phyloP scores from a whole-genome alignment of 2,888 invertebrate species.

The Diarsia brunnea region DNA sequence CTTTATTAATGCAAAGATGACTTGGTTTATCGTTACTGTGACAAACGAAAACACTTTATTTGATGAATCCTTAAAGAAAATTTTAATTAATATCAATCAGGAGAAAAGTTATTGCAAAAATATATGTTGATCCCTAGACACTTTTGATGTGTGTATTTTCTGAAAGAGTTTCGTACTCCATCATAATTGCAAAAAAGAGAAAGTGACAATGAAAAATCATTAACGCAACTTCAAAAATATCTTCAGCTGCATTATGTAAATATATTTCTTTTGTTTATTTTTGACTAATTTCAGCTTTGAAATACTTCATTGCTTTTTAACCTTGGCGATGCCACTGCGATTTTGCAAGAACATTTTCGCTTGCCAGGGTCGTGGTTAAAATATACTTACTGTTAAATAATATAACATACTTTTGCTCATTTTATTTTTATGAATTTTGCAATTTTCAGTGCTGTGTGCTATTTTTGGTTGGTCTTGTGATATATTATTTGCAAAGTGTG shows the following conservation, averaged over 20 bases:
- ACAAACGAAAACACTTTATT: no score
- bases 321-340: constrained; percentile 63
- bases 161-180: neutral
- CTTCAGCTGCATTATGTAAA: constrained; percentile 38
- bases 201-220: constrained; percentile 23
- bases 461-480: constrained; percentile 30
- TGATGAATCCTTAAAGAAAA: no score
- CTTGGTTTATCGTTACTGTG: no score
- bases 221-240: constrained; percentile 14
- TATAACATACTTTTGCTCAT: constrained; percentile 34
- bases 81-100: no score
- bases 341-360: constrained; percentile 60
- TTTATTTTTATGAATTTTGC: constrained; percentile 43
- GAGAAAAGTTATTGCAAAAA: no score
- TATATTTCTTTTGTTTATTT: constrained; percentile 33
- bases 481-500: constrained; percentile 10
- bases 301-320: constrained; percentile 48
- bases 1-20: no score
- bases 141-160: no score
- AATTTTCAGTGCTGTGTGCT: constrained; percentile 27
- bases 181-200: constrained; percentile 17
- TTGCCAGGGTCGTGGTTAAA: constrained; percentile 56
- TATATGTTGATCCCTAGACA: no score
- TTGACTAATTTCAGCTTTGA: constrained; percentile 46
- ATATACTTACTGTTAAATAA: constrained; percentile 49